Evolutionary conservation across 1,140 invertebrate species (phyloP), one percentile per base, ranked within the genome.

Genomic region (Drosophila cardini): DNA sequence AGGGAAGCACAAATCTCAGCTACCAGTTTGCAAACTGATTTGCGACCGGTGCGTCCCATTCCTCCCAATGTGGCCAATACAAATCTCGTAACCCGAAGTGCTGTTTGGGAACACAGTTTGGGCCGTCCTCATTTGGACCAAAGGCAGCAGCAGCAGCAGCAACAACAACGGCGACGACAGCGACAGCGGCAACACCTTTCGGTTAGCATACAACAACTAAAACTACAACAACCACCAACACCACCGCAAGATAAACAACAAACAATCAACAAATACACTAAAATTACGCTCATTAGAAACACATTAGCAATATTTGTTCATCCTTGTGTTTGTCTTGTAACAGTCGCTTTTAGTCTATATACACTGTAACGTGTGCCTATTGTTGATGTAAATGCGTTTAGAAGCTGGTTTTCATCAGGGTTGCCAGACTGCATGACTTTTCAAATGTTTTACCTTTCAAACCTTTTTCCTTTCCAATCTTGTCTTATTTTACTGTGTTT

Each of bases 1-100:
- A 75, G 76, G 64, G 56, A 56, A 48, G 73, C 71, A 15, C 48
- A 86, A 65, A 72, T 86, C 48, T 90, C 81, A 53, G 48, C 73
- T 11, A 80, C 72, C 63, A 89, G 83, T 32, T 52, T 90, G 75
- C 87, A 84, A 67, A 90, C 56, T 16, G 87, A 90, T 58, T 58
- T 90, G 53, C 74, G 87, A 8, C 87, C 89, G 1, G 87, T 90
- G 53, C 86, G 86, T 5, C 69, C 81, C 16, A 9, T 32, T 40
- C 6, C 53, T 61, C 56, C 76, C 68, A 26, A 61, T 34, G 11
- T 53, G 16, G 65, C 82, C 10, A 34, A 72, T 21, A 63, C 76
- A 42, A 74, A 73, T 43, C 48, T 73, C 50, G 34, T 68, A 52
- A 65, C 63, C 9, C 82, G 77, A 10, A 73, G 77, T 6, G 79